Percentiles rank a stretch among this genome's conserved stretches.
Conservation (phyloP, 2,113 vertebrate species). For the Tricholaema leucomelas region DNA sequence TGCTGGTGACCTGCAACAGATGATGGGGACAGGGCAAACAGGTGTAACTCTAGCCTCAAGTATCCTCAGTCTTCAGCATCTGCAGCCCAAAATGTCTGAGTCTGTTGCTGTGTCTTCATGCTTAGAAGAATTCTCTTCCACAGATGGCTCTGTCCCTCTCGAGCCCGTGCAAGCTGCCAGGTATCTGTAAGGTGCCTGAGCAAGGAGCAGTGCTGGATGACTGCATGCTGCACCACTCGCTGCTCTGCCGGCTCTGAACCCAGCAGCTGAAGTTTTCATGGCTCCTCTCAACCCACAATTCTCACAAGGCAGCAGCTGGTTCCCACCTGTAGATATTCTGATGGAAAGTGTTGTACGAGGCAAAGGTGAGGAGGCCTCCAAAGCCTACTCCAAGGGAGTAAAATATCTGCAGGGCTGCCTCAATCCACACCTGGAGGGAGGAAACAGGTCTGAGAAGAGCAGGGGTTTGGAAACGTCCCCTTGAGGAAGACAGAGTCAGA, state of each 20-base stretch:
- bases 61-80: not conserved
- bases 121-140: not conserved
- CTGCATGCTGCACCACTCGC: rapidly evolving
- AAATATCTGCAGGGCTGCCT: slow-evolving; percentile 84
- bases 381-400: slow-evolving; percentile 84
- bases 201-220: not conserved
- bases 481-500: not conserved
- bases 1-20: rapidly evolving
- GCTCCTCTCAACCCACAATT: not conserved
- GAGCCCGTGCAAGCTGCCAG: not conserved
- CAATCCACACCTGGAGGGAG: slow-evolving; percentile 79
- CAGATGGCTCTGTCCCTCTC: not conserved
- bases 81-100: not conserved
- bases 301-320: not conserved
- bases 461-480: not conserved
- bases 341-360: slow-evolving; percentile 84
- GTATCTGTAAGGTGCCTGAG: not conserved
- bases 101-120: not conserved
- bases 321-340: slow-evolving; percentile 83
- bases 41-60: not conserved
- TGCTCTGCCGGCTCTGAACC: not conserved
- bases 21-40: not conserved
- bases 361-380: slow-evolving; percentile 82
- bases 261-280: not conserved
- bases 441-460: not conserved